A percentile compares a stretch with the other conserved stretches of the same genome.
Conservation (phyloP, 2,113 vertebrate species). For the Phalacrocorax carbo region DNA sequence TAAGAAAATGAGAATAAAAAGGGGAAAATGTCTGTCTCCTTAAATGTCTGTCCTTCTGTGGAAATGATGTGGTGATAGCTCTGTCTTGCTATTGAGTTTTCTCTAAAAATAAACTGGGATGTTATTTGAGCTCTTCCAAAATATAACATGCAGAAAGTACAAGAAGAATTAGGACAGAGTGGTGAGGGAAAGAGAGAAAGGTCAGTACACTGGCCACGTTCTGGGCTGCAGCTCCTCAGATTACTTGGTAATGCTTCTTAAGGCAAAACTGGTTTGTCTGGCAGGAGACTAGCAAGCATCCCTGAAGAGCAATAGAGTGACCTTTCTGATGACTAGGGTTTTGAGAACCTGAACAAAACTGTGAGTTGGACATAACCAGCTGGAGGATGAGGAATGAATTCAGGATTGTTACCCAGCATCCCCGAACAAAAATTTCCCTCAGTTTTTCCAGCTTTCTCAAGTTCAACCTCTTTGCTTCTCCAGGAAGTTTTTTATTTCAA, state of each 20-base stretch:
- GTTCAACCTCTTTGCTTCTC: not conserved
- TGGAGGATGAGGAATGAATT: not conserved
- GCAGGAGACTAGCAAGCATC: not conserved
- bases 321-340: not conserved
- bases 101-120: conserved; percentile 48
- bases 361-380: not conserved
- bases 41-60: conserved; percentile 13
- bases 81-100: conserved; percentile 9
- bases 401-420: not conserved
- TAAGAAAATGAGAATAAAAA: not conserved
- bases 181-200: not conserved
- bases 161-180: not conserved
- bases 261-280: not conserved
- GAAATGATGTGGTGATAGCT: conserved; percentile 1
- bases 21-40: not conserved
- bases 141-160: conserved; percentile 20
- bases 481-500: not conserved
- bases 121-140: conserved; percentile 33
- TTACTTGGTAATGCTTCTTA: not conserved
- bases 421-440: not conserved
- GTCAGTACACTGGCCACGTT: not conserved
- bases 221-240: not conserved
- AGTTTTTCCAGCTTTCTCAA: not conserved
- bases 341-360: not conserved
- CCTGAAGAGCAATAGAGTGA: not conserved